A percentile compares a stretch with the other conserved stretches of the same genome.
Conservation (phyloP, 2,888 invertebrate genomes). For the Lymantria dispar region DNA sequence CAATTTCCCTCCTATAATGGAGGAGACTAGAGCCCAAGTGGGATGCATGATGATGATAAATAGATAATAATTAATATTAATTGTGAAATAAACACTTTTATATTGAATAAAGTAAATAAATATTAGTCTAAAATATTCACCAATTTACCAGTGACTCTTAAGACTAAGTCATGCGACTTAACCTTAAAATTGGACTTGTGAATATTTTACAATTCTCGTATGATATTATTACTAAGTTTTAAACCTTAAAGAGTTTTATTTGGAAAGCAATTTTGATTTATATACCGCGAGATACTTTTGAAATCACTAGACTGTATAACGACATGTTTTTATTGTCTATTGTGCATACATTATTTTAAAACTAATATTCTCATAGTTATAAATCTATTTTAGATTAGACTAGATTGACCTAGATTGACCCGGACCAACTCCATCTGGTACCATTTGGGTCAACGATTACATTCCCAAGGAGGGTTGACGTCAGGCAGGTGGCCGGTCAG, state of each 20-base stretch:
- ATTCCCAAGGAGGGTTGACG: too few species aligned
- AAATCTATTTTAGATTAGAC: too few species aligned
- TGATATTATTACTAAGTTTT: conserved; percentile 19
- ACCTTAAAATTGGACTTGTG: conserved; percentile 14
- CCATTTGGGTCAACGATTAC: too few species aligned
- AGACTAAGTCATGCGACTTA: too few species aligned
- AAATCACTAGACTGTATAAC: conserved; percentile 50
- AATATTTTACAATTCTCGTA: conserved; percentile 2
- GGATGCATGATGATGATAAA: too few species aligned
- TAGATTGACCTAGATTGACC: too few species aligned
- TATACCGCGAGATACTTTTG: conserved; percentile 30
- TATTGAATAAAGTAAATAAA: not conserved
- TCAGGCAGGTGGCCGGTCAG: too few species aligned
- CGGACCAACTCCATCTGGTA: too few species aligned
- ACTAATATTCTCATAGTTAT: not conserved
- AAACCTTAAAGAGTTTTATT: conserved; percentile 25
- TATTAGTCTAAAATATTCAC: conserved; percentile 19
- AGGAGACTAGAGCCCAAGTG: too few species aligned
- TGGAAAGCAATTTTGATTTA: conserved; percentile 38
- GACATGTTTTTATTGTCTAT: conserved; percentile 40
- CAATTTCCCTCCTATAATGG: too few species aligned
- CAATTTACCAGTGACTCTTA: conserved; percentile 33
- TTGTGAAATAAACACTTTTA: conserved; percentile 1
- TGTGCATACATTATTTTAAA: conserved; percentile 21
- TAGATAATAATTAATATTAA: too few species aligned